A percentile compares a stretch with the other conserved stretches of the same genome.
These are phyloP conservation scores for Phalacrocorax carbo DNA, from an alignment of 2,113 vertebrate species.

Conservation along the genomic window DNA sequence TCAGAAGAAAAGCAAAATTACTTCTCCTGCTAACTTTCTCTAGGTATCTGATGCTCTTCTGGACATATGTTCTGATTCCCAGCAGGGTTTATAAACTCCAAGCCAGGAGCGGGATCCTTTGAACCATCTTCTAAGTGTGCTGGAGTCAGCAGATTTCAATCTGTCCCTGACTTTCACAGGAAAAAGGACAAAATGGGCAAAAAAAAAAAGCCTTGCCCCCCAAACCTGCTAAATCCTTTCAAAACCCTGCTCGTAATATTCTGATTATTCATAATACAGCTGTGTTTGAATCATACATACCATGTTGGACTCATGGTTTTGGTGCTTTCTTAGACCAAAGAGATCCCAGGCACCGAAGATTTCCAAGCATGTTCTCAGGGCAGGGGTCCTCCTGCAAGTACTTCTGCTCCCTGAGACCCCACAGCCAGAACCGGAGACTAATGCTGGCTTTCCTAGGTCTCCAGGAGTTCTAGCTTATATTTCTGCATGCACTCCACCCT, in stretches of 20 bases:
- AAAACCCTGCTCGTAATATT: neutral
- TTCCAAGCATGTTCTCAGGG: neutral
- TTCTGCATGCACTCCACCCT: neutral
- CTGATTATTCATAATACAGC: neutral
- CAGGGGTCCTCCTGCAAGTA: neutral
- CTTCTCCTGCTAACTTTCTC: neutral
- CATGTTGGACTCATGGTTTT: neutral
- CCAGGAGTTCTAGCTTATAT: neutral
- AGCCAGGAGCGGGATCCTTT: neutral
- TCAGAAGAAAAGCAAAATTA: neutral
- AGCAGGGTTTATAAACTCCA: neutral
- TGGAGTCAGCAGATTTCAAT: slow-evolving; percentile 21
- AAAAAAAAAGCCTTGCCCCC: neutral
- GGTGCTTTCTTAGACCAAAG: neutral
- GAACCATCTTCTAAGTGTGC: neutral
- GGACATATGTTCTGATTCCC: slow-evolving; percentile 1
- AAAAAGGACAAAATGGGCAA: neutral
- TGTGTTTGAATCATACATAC: neutral
- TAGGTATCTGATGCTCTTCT: neutral
- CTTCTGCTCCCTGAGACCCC: neutral
- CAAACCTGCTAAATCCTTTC: neutral
- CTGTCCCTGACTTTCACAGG: neutral
- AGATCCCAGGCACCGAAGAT: neutral
- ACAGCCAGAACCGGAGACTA: neutral
- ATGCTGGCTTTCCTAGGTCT: neutral